Percentiles rank a stretch among this genome's conserved stretches.
Conservation (phyloP, 2,888 invertebrate genomes). For the Amphipyra berbera region DNA sequence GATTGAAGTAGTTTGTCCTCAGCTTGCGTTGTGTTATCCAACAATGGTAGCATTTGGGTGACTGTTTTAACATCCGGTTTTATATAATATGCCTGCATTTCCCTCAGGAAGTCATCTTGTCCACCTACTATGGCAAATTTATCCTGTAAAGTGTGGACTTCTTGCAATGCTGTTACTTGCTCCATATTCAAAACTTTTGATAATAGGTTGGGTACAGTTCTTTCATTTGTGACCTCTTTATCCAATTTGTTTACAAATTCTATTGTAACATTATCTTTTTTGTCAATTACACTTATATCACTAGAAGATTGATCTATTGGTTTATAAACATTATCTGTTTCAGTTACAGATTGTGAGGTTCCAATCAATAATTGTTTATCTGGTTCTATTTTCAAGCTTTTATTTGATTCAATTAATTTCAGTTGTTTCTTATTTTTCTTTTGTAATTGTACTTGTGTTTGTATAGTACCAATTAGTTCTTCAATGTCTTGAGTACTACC, state of each 20-base stretch:
- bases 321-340: not conserved
- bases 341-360: constrained; percentile 7
- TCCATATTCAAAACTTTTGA: constrained; percentile 90
- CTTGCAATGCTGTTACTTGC: constrained; percentile 89
- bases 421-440: constrained; percentile 21
- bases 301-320: constrained; percentile 3
- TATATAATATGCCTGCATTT: constrained; percentile 92
- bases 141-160: constrained; percentile 90
- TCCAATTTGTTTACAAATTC: constrained; percentile 60
- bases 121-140: constrained; percentile 95
- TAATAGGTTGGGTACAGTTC: constrained; percentile 91
- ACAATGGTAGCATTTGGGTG: constrained; percentile 93
- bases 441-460: constrained; percentile 65
- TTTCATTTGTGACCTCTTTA: constrained; percentile 51
- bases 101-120: constrained; percentile 92
- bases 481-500: constrained; percentile 91
- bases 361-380: constrained; percentile 33
- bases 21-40: constrained; percentile 91
- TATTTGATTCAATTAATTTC: constrained; percentile 17
- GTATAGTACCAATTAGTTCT: constrained; percentile 81
- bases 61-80: constrained; percentile 94
- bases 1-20: constrained; percentile 92
- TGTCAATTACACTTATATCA: constrained; percentile 27
- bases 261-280: constrained; percentile 54
- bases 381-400: constrained; percentile 18